A percentile compares a stretch with the other conserved stretches of the same genome.
Conservation (phyloP, 2,888 invertebrate genomes). For the Heterodera filipjevi region DNA sequence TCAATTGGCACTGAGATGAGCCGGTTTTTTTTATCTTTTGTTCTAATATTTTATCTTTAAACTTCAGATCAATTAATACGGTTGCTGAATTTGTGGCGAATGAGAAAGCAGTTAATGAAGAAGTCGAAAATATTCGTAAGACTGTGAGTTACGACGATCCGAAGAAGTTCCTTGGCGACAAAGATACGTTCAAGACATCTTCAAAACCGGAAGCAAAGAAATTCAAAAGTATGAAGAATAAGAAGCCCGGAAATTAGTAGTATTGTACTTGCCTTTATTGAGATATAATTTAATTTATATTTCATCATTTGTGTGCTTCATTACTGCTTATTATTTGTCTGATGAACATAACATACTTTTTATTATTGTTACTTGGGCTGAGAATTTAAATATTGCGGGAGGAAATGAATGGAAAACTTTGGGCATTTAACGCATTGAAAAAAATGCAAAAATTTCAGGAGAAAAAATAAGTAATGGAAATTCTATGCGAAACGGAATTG, state of each 20-base stretch:
- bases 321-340: too few relatives aligned
- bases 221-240: conserved; percentile 11
- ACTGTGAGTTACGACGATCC: neutral
- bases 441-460: neutral
- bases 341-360: too few relatives aligned
- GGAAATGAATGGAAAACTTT: too few relatives aligned
- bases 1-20: conserved; percentile 24
- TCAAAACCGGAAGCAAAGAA: conserved; percentile 23
- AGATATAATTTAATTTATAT: too few relatives aligned
- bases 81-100: conserved; percentile 8
- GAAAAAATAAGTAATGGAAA: neutral
- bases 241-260: neutral
- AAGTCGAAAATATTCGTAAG: conserved; percentile 31
- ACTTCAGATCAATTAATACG: conserved; percentile 28
- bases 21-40: conserved; percentile 12
- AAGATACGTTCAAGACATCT: neutral
- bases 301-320: too few relatives aligned
- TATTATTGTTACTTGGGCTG: too few relatives aligned
- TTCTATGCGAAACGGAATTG: conserved; percentile 49
- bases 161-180: conserved; percentile 5
- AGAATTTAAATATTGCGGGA: too few relatives aligned
- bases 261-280: neutral
- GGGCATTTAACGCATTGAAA: too few relatives aligned
- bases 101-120: conserved; percentile 28
- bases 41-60: neutral